These are phyloP conservation scores for Cephus cinctus DNA, from an alignment of 1,140 invertebrate genomes.

Conservation along the genomic window DNA sequence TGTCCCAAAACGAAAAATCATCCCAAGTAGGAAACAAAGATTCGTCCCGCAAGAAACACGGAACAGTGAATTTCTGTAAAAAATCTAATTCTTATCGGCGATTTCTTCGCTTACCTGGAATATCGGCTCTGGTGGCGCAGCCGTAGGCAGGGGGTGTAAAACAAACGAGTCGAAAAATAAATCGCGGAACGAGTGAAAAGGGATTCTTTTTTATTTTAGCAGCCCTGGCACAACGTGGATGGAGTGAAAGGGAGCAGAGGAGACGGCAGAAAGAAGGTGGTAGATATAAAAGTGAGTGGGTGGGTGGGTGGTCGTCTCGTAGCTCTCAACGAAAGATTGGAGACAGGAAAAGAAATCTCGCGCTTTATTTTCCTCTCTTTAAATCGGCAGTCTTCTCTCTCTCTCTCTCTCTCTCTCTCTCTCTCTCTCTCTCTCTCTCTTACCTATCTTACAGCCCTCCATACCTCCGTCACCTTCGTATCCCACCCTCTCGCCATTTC, in stretches of 20 bases:
- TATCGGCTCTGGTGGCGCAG: conserved; percentile 20
- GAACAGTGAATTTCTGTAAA: too few relatives aligned
- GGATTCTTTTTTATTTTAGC: conserved; percentile 36
- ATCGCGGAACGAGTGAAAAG: conserved; percentile 40
- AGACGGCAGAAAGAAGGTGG: conserved; percentile 5
- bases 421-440: conserved; percentile 12
- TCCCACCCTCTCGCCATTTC: conserved; percentile 25
- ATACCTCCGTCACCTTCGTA: conserved; percentile 20
- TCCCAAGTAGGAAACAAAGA: too few relatives aligned
- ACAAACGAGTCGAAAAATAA: conserved; percentile 49
- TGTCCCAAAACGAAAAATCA: too few relatives aligned
- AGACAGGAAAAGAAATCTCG: conserved; percentile 33
- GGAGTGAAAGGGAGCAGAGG: conserved; percentile 6
- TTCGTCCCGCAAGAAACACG: too few relatives aligned
- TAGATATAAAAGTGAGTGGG: too few relatives aligned
- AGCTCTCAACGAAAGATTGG: conserved; percentile 35
- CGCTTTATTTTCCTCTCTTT: conserved; percentile 27
- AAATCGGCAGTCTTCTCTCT: conserved; percentile 20
- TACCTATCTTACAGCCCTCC: not conserved
- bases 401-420: conserved; percentile 20
- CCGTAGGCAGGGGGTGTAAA: conserved; percentile 31
- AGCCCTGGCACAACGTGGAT: too few relatives aligned
- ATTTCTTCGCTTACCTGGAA: conserved; percentile 27
- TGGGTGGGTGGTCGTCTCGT: too few relatives aligned
- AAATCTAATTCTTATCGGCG: conserved; percentile 38